Base-by-base conservation (phyloP, 2,888 invertebrate species). In the Drosophila ustulata region DNA sequence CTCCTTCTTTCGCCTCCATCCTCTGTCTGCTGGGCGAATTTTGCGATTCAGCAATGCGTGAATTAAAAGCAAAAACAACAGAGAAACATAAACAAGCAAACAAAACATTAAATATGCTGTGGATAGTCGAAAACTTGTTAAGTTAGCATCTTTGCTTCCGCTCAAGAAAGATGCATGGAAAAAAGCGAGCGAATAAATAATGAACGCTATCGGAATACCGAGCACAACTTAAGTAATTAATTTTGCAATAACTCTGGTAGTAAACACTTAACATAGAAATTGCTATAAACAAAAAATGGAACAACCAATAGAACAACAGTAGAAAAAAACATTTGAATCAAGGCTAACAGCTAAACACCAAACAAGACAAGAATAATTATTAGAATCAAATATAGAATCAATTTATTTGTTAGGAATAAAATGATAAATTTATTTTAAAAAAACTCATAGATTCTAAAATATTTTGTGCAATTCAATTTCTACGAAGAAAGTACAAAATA, bases 1-100 rank as follows among this genome's bases (percentile, higher is more conserved):
- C 32, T 56, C 18, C 26, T 41, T n/a, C 8, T 8, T 9, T n/a
- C 11, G 4, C 3, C 1, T 11, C 26, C 7, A 30, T 2, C 39
- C 13, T 11, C 13, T 2, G 1, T 3, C 2, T 11, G 1, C 5
- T 23, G 8, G 11, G 18, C 13, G 4, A 55, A 41, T 58, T 61
- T 9, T 46, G 46, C 56, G 23, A 77, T 46, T 66, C 72, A 57
- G 75, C 58, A 73, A 64, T 68, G 56, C 57, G 58, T 30, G 46
- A 68, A 65, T 61, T 50, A 28, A 39, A 53, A 61, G 34, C 34
- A 50, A 7, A 30, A 51, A 18, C 18, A 47, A 58, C 45, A 52
- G 8, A 64, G 25, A 1, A 18, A 18, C 18, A 18, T 18, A 18
- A 18, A 64, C 37, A 46, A 50, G 43, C 32, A 49, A 49, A 50